Base-by-base conservation (phyloP, 2,113 vertebrate species). In the Callipepla squamata region DNA sequence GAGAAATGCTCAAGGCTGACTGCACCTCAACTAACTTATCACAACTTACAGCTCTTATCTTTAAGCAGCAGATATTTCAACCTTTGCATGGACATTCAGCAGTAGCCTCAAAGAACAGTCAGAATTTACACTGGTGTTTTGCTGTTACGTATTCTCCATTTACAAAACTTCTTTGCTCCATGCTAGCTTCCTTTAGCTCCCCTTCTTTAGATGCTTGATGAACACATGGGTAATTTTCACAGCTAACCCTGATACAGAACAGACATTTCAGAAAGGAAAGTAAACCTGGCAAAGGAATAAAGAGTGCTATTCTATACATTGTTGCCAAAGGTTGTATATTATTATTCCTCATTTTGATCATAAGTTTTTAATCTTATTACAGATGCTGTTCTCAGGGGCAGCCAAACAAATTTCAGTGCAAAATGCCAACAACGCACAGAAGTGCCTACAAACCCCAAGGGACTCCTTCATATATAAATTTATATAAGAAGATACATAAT, bases 201-300 rank as follows among this genome's bases (percentile, higher is more conserved):
- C 28, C 26, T 93, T 40, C 53, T 81, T 79, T 79, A 76, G 26
- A 75, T 13, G 11, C 26, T 73, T 87, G 87, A 88, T 92, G 79
- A 86, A 40, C 65, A 85, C 2, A 0, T 63, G 87, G 50, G 32
- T 74, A 57, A 80, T 78, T 85, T 78, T 91, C 91, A 91, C 32
- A 90, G 63, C 57, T 83, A 83, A 85, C 30, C 36, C 34, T 8
- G 1, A 75, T 2, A 75, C 11, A 51, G 51, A 90, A 50, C 51
- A 84, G 69, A 68, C 5, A 1, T 62, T 55, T 89, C 78, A 90
- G 70, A 67, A 92, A 59, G 65, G 44, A 93, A 94, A 92, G 72
- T 17, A 87, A 74, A 89, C 50, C 32, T 96, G 91, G 91, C 95
- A 95, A 87, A 89, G 34, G 85, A 95, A 96, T 63, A 93, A 82